Evolutionary conservation across 2,113 vertebrate species (phyloP), one percentile per base, ranked within the genome.

Genomic region (Caretta caretta): DNA sequence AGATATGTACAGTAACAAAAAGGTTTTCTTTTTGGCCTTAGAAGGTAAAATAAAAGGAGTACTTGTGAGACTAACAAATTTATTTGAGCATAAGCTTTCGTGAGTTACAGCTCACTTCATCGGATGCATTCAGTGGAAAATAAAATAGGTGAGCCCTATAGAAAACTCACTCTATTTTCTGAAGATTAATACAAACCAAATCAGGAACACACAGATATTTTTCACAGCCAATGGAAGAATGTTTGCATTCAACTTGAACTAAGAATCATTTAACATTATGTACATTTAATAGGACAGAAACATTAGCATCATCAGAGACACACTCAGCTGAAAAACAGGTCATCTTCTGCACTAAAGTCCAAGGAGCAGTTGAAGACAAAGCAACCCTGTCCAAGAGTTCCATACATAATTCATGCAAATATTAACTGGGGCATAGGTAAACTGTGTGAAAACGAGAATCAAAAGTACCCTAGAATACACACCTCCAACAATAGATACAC

Each of bases 291-390:
- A 86, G 42, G 42, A 79, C 3, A 83, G 80, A 53, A 88, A 0
- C 0, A 54, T 24, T 5, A 0, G 20, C 17, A 92, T n/a, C 49
- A 88, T 14, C 84, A 82, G 81, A 84, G 81, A n/a, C 46, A 69
- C 24, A 83, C 0, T 3, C 1, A 22, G 20, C 35, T 19, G 62
- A 35, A 35, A 69, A 69, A 69, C 8, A 65, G 31, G 16, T 65
- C 31, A 65, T 5, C 25, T 42, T 48, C 38, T 49, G 42, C 69
- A 53, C 49, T 4, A 17, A 90, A 59, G n/a, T 25, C 17, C 1
- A 5, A 29, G 46, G 10, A 11, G 20, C 46, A 22, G 24, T 4
- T 19, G 62, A 69, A 69, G 16, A 69, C 35, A 46, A 76, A 76
- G 22, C 72, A 46, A 46, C 10, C 24, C 12, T 76, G 72, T 27